Conservation (phyloP, 2,888 invertebrate species). For the Tipula unca region DNA sequence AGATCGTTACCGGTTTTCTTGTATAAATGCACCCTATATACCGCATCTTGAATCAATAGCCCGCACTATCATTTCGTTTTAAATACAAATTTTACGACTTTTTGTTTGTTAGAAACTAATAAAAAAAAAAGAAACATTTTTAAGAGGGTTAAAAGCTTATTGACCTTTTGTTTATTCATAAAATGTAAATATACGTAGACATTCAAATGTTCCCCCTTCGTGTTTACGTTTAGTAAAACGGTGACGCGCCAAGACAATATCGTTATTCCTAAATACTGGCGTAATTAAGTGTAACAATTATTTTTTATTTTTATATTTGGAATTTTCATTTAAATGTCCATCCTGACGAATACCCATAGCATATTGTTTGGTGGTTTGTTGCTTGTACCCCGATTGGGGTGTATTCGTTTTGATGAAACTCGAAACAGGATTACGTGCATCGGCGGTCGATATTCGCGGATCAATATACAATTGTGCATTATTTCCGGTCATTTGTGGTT, state of each 20-base stretch:
- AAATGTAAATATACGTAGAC: neutral
- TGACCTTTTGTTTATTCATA: neutral
- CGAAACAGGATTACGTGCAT: neutral
- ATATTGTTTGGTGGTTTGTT: neutral
- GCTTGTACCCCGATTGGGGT: neutral
- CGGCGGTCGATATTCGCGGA: neutral
- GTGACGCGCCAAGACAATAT: neutral
- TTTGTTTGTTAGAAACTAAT: neutral
- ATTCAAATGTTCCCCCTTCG: neutral
- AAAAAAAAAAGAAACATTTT: neutral
- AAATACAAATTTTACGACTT: neutral
- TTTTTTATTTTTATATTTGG: neutral
- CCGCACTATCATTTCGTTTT: neutral
- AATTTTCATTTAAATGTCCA: neutral
- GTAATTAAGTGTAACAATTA: neutral
- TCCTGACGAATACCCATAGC: neutral
- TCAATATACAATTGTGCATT: neutral
- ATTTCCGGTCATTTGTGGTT: neutral
- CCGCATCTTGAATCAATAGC: no score
- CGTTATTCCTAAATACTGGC: neutral
- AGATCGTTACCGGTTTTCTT: neutral
- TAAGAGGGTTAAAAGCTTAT: conserved; percentile 14
- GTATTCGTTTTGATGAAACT: neutral
- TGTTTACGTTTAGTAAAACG: neutral
- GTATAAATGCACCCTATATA: neutral